Base-by-base conservation (phyloP, 2,113 vertebrate genomes). In the Ailurus styani region DNA sequence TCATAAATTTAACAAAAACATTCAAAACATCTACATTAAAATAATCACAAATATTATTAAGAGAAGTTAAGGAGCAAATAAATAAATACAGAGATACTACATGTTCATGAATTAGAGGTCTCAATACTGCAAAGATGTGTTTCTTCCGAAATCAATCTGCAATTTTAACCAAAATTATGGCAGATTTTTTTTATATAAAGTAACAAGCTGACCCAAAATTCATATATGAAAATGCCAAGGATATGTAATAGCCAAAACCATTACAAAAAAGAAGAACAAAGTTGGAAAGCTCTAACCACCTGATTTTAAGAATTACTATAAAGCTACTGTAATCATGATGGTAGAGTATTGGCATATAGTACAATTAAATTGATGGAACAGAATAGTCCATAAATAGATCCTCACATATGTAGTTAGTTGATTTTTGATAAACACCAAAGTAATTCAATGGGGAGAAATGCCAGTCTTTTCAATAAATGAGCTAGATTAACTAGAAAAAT, bases 381-480 rank as follows among this genome's bases (percentile, higher is more conserved):
- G 52, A 68, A 54, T n/a, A 82, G 27, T 86, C 12, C 23, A 57
- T 62, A 57, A 90, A 50, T 86, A 77, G 27, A 42, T 90, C 10
- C 37, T 88, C 11, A 95, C 4, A 31, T 81, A 70, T 42, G 42
- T 8, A 55, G 47, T 79, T 40, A 94, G 45, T 7, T 87, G 23
- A 93, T 60, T 91, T 95, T 97, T 95, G 8, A 75, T 91, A 81
- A 93, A 29, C 8, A 62, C 23, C 13, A 81, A 34, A n/a, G 31
- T 64, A 86, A 82, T 50, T 96, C 25, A 77, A 23, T 52, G 23
- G 47, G 54, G 45, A 29, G 2, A 77, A 93, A 78, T 34, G 4
- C 3, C 50, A 57, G 2, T 47, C 31, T 62, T 91, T 68, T 75
- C 18, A 66, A 62, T 20, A 82, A 70, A 40, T 86, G 31, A 40